These are phyloP conservation scores for Charina bottae DNA, from an alignment of 2,113 vertebrate species.

Conservation along the genomic window DNA sequence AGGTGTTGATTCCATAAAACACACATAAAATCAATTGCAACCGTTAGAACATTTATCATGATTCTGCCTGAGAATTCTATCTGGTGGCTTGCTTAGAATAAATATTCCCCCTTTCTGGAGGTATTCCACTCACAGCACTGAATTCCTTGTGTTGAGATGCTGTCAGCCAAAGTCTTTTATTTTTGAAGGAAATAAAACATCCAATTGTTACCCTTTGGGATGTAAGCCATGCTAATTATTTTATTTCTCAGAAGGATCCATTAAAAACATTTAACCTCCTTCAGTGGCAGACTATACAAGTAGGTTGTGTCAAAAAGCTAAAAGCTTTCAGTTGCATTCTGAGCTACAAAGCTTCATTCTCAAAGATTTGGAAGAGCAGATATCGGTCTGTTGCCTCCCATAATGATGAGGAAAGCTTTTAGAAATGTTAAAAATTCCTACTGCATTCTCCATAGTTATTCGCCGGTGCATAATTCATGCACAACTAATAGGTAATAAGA, in stretches of 20 bases:
- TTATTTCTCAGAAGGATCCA: slow-evolving; percentile 58
- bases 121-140: slow-evolving; percentile 35
- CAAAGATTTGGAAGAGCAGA: slow-evolving; percentile 33
- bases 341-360: slow-evolving; percentile 42
- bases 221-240: slow-evolving; percentile 59
- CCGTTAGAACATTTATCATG: neutral
- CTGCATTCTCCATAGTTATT: slow-evolving; percentile 26
- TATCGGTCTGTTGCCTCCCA: slow-evolving; percentile 34
- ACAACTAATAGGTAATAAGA: slow-evolving; percentile 45
- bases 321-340: slow-evolving; percentile 52
- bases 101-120: slow-evolving; percentile 20
- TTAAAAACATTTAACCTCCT: slow-evolving; percentile 56
- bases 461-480: slow-evolving; percentile 50
- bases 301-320: slow-evolving; percentile 49
- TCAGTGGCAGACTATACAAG: slow-evolving; percentile 54
- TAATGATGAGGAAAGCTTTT: slow-evolving; percentile 47
- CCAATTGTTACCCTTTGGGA: slow-evolving; percentile 55
- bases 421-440: slow-evolving; percentile 44
- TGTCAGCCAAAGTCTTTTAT: slow-evolving; percentile 53
- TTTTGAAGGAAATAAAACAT: slow-evolving; percentile 52
- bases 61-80: slow-evolving; percentile 1
- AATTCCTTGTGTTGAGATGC: slow-evolving; percentile 47
- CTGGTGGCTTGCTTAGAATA: neutral
- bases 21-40: neutral
- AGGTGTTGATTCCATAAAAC: neutral